A percentile compares a stretch with the other conserved stretches of the same genome.
Conservation (phyloP, 2,113 vertebrate species). For the Mustelus asterias region DNA sequence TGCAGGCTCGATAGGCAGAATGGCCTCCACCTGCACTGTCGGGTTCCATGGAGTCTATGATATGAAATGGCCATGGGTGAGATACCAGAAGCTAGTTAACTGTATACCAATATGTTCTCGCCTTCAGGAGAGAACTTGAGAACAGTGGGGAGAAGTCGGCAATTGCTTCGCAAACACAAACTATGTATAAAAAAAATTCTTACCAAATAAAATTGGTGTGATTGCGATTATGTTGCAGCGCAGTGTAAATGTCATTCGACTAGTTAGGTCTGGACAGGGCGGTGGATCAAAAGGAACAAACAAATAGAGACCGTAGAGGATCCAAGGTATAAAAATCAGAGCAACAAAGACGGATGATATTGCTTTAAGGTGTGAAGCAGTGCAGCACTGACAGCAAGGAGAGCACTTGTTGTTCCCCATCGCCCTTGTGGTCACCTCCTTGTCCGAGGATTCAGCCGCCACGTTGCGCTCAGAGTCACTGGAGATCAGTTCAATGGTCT, state of each 20-base stretch:
- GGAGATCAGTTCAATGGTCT: slow-evolving; percentile 56
- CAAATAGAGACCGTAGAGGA: slow-evolving; percentile 59
- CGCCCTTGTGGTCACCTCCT: slow-evolving; percentile 32
- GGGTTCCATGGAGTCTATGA: no score
- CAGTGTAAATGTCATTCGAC: slow-evolving; percentile 55
- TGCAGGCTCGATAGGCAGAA: no score
- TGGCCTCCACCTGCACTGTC: no score
- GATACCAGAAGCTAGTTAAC: neutral
- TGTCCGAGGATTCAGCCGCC: slow-evolving; percentile 38
- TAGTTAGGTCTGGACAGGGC: slow-evolving; percentile 48
- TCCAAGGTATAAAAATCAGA: slow-evolving; percentile 52
- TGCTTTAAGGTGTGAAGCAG: slow-evolving; percentile 49
- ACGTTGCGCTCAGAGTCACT: slow-evolving; percentile 46
- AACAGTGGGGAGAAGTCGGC: neutral
- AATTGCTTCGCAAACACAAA: no score
- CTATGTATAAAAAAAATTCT: neutral
- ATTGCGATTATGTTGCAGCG: slow-evolving; percentile 57
- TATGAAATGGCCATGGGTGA: neutral
- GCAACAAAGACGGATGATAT: slow-evolving; percentile 53
- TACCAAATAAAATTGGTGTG: slow-evolving; percentile 60
- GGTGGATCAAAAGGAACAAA: slow-evolving; percentile 55
- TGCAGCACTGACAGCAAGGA: slow-evolving; percentile 50
- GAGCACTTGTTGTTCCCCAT: slow-evolving; percentile 41
- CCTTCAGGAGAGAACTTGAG: neutral
- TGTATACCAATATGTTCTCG: neutral